Evolutionary conservation across 2,113 vertebrate species (phyloP), one percentile per base, ranked within the genome.

Genomic region (Pollachius pollachius): DNA sequence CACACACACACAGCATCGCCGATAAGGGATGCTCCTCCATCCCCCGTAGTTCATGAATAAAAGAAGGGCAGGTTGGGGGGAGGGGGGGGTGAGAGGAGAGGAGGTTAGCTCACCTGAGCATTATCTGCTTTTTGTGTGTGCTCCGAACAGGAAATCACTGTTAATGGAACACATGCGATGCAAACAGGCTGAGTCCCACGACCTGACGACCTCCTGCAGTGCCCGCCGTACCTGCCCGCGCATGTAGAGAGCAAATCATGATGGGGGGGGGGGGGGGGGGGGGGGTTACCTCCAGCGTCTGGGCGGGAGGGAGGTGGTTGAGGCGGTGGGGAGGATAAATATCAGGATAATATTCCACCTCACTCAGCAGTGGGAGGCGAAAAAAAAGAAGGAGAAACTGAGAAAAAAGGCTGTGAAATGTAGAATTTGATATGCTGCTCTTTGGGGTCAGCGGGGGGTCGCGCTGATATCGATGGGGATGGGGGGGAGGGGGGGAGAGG

Each of bases 381-480:
- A n/a, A n/a, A n/a, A n/a, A n/a, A n/a, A n/a, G n/a, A n/a, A n/a
- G n/a, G n/a, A n/a, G n/a, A 41, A 11, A 11, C 60, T 5, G 1
- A 68, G 68, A 5, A 59, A 81, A 41, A 78, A 84, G 78, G 67
- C 82, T 76, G 76, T 85, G 80, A 84, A 81, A 89, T 84, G 82
- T 82, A 74, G 65, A 86, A 87, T 87, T 85, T 78, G 85, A 84
- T 88, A 85, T 76, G 81, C 84, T 54, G 65, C 37, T 41, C 37
- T 27, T 34, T 54, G 64, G 76, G 85, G 84, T 86, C 86, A 85
- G 82, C 74, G 66, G 18, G 66, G 25, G 68, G 81, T 75, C 84
- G 11, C 77, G 73, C 9, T 12, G 37, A 7, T 41, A 41, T 41
- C 37, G 37, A 41, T 41, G 37, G 37, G 37, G 37, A 11, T 1